Evolutionary conservation across 2,113 vertebrate species (phyloP).

Genomic region (Mastomys coucha): DNA sequence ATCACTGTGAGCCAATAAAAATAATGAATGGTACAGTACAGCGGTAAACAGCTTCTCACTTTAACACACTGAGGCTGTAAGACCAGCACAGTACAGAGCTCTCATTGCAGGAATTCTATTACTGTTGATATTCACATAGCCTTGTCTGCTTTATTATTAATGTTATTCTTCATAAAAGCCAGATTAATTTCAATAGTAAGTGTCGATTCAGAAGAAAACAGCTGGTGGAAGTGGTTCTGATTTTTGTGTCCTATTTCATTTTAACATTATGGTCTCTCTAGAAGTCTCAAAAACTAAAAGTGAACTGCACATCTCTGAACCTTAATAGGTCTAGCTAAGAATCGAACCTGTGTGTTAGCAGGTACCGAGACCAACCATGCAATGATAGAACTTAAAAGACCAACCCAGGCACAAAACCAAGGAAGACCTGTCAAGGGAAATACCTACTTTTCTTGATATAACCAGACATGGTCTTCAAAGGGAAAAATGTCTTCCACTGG

Average conservation of each 20-base stretch:
- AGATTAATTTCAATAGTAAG: neutral
- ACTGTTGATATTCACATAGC: neutral
- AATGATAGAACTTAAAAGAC: neutral
- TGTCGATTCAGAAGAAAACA: neutral
- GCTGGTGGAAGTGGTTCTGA: neutral
- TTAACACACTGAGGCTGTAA: neutral
- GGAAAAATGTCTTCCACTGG: neutral
- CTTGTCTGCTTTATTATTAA: neutral
- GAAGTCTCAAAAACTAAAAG: neutral
- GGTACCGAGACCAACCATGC: neutral
- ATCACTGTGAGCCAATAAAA: neutral
- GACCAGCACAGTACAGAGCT: neutral
- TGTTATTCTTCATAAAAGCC: neutral
- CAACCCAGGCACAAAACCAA: neutral
- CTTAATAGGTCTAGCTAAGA: neutral
- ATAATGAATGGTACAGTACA: neutral
- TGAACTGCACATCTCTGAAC: neutral
- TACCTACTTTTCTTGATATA: neutral
- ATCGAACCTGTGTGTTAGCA: neutral
- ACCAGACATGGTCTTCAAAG: neutral
- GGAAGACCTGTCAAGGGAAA: neutral
- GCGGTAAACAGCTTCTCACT: neutral
- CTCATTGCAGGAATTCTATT: neutral
- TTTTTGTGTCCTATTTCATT: slow-evolving; percentile 37
- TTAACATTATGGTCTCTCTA: neutral